These are phyloP conservation scores for Exephanes ischioxanthus DNA, from an alignment of 2,888 invertebrate species.

Conservation along the genomic window DNA sequence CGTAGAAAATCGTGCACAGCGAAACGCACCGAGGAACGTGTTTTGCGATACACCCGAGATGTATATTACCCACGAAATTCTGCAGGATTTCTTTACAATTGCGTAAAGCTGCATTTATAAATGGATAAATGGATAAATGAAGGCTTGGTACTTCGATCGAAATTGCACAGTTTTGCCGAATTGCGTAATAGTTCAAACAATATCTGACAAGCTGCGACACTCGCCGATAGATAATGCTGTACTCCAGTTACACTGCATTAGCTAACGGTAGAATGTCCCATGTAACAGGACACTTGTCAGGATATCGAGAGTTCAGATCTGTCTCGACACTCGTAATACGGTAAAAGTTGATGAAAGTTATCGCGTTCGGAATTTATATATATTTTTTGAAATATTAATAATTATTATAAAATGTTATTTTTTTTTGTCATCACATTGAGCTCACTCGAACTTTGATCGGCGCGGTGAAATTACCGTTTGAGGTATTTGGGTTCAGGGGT, in stretches of 20 bases:
- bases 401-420: neutral
- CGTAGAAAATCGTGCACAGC: neutral
- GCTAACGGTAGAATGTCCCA: neutral
- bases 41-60: too few species aligned
- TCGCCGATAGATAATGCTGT: neutral
- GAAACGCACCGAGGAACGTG: neutral
- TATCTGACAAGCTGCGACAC: neutral
- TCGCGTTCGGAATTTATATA: neutral
- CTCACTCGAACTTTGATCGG: too few species aligned
- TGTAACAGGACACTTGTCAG: constrained; percentile 7
- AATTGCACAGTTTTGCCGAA: neutral
- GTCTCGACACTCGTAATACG: neutral
- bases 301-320: constrained; percentile 1
- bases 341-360: neutral
- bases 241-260: neutral
- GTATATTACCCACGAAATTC: too few species aligned
- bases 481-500: too few species aligned
- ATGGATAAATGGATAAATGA: neutral
- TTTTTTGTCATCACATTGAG: too few species aligned
- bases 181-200: neutral
- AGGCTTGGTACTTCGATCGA: neutral
- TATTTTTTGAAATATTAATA: neutral
- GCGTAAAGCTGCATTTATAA: neutral
- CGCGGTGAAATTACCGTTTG: too few species aligned
- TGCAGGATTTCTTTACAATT: neutral